A percentile compares a stretch with the other conserved stretches of the same genome.
Conservation (phyloP, 2,888 invertebrate species). For the Scaptomyza parva region DNA sequence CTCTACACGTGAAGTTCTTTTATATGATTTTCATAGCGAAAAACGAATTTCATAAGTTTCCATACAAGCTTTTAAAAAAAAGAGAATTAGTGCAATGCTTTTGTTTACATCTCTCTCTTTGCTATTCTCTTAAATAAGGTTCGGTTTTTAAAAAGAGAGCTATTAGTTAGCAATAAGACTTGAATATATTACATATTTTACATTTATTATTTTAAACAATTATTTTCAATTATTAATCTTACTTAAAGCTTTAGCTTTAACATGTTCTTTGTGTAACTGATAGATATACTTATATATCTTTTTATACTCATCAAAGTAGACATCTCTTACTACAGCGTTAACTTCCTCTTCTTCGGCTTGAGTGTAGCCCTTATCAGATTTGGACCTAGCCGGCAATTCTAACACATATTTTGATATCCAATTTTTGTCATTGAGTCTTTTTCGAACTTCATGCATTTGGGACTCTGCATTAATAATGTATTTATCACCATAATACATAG, state of each 20-base stretch:
- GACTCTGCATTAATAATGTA: conserved; percentile 6
- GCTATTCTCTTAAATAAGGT: no score
- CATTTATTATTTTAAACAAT: no score
- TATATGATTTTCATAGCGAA: neutral
- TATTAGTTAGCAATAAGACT: no score
- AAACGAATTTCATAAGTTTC: conserved; percentile 14
- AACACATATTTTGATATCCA: conserved; percentile 14
- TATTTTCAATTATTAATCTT: no score
- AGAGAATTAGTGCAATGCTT: no score
- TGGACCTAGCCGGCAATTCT: neutral
- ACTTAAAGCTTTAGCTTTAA: neutral
- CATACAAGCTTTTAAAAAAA: neutral
- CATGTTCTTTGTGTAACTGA: neutral
- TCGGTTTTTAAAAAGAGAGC: no score
- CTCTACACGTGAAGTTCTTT: neutral
- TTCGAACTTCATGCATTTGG: conserved; percentile 1
- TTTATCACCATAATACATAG: no score
- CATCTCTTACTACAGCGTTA: neutral
- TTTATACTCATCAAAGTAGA: neutral
- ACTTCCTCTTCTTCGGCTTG: neutral
- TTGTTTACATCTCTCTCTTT: no score
- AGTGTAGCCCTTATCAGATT: neutral
- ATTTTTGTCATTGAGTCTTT: neutral
- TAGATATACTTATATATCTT: neutral
- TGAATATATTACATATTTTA: neutral